Evolutionary conservation across 1,140 invertebrate genomes (phyloP), one percentile per base, ranked within the genome.

Genomic region (Scaptomyza pallida): DNA sequence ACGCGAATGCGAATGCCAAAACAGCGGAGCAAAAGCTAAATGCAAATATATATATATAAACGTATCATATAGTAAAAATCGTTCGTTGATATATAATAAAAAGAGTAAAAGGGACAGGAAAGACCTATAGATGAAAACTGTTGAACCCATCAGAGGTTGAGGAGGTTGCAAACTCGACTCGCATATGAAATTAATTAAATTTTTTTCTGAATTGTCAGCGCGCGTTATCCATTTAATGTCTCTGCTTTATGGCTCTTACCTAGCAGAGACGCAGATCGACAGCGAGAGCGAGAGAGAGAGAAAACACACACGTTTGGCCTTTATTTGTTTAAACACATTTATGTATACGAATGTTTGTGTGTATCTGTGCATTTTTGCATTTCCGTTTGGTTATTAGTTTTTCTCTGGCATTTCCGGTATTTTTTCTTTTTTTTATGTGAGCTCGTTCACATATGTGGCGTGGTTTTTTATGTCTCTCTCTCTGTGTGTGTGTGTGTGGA

Each of bases 151-250:
- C 41, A 23, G 30, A 45, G 17, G 35, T 13, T 15, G 41, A 48
- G 40, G 37, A 21, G 15, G 50, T 54, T 67, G 72, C 65, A 78
- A 78, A 65, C 37, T 59, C 37, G 75, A 71, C 62, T 76, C 73
- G 69, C 77, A 86, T 85, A 85, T 86, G 73, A 86, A 85, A 85
- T 85, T 85, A 85, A 85, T 85, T 85, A 86, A 80, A 86, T 86
- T 79, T 82, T 60, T 30, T 72, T 74, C 19, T n/a, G 48, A 43
- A 19, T 68, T 72, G 69, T 61, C 73, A 68, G 56, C 65, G 40
- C 41, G 44, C 69, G 55, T 82, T 73, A 65, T 77, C 69, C 64
- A 80, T 86, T 80, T 68, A 85, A 85, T 85, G 81, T 86, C 63
- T 62, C 79, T 80, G 78, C 69, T 86, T 88, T 86, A 85, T 85